These are phyloP conservation scores for Chaitophorus viminalis DNA, from an alignment of 2,888 invertebrate genomes.

Conservation along the genomic window DNA sequence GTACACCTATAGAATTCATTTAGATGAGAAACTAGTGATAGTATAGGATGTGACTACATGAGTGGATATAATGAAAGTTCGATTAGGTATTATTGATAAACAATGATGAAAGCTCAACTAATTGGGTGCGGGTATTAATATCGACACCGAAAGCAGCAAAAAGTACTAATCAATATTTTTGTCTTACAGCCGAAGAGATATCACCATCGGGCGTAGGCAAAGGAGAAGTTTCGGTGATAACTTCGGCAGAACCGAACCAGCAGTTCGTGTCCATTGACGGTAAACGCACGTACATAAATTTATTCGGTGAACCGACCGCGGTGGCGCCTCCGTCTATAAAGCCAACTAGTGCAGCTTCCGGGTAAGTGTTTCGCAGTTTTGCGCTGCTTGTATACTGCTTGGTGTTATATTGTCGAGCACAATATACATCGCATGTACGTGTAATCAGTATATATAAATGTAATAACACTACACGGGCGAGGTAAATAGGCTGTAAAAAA, in stretches of 20 bases:
- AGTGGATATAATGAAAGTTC: too few relatives aligned
- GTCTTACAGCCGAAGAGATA: slow-evolving; percentile 65
- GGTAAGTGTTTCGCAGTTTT: slow-evolving; percentile 71
- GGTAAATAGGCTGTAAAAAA: not conserved
- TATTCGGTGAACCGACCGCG: slow-evolving; percentile 75
- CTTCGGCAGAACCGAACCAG: slow-evolving; percentile 79
- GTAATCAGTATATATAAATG: too few relatives aligned
- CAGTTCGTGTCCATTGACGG: slow-evolving; percentile 93
- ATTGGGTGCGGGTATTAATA: too few relatives aligned
- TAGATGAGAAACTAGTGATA: too few relatives aligned
- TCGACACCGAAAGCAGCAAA: too few relatives aligned
- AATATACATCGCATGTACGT: too few relatives aligned
- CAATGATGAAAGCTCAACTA: too few relatives aligned
- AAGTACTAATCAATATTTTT: slow-evolving; percentile 64
- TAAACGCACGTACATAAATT: slow-evolving; percentile 86
- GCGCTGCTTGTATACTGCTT: too few relatives aligned
- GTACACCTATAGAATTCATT: too few relatives aligned
- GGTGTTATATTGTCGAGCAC: too few relatives aligned
- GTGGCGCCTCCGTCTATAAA: slow-evolving; percentile 66
- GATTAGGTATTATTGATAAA: too few relatives aligned
- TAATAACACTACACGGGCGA: not conserved
- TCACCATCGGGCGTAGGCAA: slow-evolving; percentile 70
- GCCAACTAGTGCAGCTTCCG: slow-evolving; percentile 76
- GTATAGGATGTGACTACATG: too few relatives aligned
- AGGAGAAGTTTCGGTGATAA: slow-evolving; percentile 73